Base-by-base conservation (phyloP, 2,797 vertebrate species). In the Botia almorhae region DNA sequence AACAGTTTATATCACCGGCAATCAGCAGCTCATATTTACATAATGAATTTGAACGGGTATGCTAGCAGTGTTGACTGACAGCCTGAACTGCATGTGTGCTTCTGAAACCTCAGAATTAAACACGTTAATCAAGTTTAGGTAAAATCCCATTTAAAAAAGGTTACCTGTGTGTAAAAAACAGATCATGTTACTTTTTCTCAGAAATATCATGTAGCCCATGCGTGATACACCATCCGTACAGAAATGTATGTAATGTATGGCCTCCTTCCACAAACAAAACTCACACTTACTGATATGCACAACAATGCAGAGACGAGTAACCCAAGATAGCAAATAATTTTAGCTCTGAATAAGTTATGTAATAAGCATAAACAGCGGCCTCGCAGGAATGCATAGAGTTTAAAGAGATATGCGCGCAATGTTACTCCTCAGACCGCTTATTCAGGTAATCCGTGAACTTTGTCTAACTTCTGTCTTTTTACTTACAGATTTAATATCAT, bases 381-480 rank as follows among this genome's bases (percentile, higher is more conserved):
- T 65, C 16, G 5, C 51, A 74, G 48, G 79, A 69, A 76, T 81
- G 55, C 13, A 36, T 19, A 16, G 14, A 36, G 19, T 71, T 65
- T 70, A 13, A 56, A 39, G 29, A 83, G 61, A 81, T 75, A 85
- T 81, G 65, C 7, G 7, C 72, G 60, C 51, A 81, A 81, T 85
- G 84, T 19, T 53, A 65, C 65, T 13, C 51, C 46, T 63, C 68
- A 63, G 36, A 55, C 14, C 75, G 65, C 36, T 36, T 70, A 39
- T 69, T 36, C 71, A 73, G 82, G 68, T 85, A 51, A 81, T 71
- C 6, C 0, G 11, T 58, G 14, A 74, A 81, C 75, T 85, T 83
- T 81, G 75, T 76, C n/a, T 51, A 64, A 4, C 16, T 56, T 76
- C 69, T 79, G 81, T 51, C 46, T 50, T 85, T 81, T 81, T 76